These are phyloP conservation scores for Eidolon dupreanum DNA, from an alignment of 2,797 vertebrate species.

Conservation along the genomic window DNA sequence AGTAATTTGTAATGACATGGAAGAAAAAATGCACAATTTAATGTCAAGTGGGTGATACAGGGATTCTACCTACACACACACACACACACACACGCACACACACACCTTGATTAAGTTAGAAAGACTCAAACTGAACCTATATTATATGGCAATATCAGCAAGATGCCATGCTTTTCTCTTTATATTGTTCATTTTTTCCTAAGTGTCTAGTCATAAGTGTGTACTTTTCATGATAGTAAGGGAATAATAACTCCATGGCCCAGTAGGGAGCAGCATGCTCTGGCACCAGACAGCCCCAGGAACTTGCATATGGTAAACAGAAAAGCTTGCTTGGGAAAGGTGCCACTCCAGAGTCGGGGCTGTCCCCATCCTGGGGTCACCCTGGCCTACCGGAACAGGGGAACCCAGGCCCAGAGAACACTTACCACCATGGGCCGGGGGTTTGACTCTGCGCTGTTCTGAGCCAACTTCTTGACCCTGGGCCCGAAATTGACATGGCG, in stretches of 20 bases:
- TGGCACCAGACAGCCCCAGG: not conserved
- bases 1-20: not conserved
- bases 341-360: not conserved
- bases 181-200: not conserved
- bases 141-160: not conserved
- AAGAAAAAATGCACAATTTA: not conserved
- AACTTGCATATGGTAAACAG: not conserved
- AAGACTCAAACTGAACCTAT: not conserved
- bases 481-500: conserved; percentile 83
- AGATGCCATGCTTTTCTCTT: not conserved
- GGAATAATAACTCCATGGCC: not conserved
- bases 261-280: not conserved
- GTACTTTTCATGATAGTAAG: not conserved
- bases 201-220: not conserved
- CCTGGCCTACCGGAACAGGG: not conserved
- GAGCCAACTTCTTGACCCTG: conserved; percentile 61
- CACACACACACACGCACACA: too few species aligned
- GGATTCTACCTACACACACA: not conserved
- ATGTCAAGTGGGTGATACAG: not conserved
- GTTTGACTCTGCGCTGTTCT: conserved; percentile 49
- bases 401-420: rapidly evolving
- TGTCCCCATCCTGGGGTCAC: not conserved
- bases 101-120: not conserved
- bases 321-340: not conserved
- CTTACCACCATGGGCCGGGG: conserved; percentile 83